These are phyloP conservation scores for Platerodrilus igneus DNA, from an alignment of 2,888 invertebrate species.

Conservation along the genomic window DNA sequence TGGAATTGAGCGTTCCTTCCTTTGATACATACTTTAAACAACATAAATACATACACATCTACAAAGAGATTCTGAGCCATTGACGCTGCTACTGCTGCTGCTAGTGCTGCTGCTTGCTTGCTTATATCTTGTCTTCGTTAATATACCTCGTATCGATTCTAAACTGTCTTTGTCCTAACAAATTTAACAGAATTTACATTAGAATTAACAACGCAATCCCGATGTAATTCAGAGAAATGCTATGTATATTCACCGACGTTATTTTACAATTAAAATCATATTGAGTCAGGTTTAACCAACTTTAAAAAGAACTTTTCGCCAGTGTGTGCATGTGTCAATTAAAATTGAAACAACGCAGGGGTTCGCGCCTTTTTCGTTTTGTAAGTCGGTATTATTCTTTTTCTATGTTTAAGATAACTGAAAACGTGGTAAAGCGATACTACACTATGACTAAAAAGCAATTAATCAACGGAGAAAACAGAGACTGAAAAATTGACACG, in stretches of 20 bases:
- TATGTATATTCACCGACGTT: too few relatives aligned
- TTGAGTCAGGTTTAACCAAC: too few relatives aligned
- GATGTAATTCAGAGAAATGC: too few relatives aligned
- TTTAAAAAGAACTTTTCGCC: background rate
- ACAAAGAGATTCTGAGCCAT: slow-evolving; percentile 35
- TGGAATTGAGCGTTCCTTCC: slow-evolving; percentile 35
- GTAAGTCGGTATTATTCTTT: too few relatives aligned
- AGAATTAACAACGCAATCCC: too few relatives aligned
- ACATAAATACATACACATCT: slow-evolving; percentile 37
- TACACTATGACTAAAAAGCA: slow-evolving; percentile 23
- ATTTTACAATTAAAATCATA: too few relatives aligned
- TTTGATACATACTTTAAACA: slow-evolving; percentile 38
- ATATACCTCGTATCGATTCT: slow-evolving; percentile 15
- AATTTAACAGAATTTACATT: too few relatives aligned
- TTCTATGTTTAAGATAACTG: background rate
- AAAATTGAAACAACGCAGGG: too few relatives aligned
- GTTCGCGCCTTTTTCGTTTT: too few relatives aligned
- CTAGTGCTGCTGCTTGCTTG: too few relatives aligned
- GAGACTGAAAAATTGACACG: slow-evolving; percentile 41
- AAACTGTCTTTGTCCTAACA: slow-evolving; percentile 11
- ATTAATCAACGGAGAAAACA: slow-evolving; percentile 36
- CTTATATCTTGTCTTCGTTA: slow-evolving; percentile 23
- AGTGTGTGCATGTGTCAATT: background rate
- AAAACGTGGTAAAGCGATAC: too few relatives aligned
- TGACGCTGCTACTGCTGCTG: too few relatives aligned